Conservation (phyloP, 2,113 vertebrate species). For the Eubucco bourcierii region DNA sequence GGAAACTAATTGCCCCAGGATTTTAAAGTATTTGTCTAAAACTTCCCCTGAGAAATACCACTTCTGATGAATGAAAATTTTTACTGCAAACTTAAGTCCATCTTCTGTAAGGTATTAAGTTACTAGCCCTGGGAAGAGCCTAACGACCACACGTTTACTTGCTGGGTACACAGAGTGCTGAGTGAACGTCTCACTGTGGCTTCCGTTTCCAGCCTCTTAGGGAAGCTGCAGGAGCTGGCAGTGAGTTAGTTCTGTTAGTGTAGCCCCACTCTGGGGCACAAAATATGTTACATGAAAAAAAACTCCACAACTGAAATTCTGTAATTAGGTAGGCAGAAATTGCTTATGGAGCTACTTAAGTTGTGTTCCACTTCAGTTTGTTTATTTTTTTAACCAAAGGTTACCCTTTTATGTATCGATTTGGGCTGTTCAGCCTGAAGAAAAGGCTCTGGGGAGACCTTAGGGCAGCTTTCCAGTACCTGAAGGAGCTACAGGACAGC, state of each 20-base stretch:
- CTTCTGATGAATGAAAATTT: background rate
- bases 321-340: background rate
- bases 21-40: background rate
- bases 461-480: too few relatives aligned
- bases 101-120: background rate
- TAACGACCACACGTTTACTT: rapidly evolving
- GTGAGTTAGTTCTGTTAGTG: rapidly evolving
- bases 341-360: background rate
- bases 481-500: too few relatives aligned
- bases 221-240: background rate
- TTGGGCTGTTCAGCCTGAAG: background rate
- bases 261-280: background rate
- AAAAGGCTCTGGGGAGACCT: too few relatives aligned
- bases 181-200: background rate
- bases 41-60: background rate
- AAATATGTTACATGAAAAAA: background rate
- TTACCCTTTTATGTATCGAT: background rate
- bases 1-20: background rate
- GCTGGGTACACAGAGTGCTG: rapidly evolving
- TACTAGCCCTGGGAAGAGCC: background rate
- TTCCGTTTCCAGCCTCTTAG: background rate
- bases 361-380: background rate
- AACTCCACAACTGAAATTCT: background rate
- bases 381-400: background rate
- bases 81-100: background rate